Evolutionary conservation across 2,113 vertebrate species (phyloP).

Genomic region (Sinocyclocheilus anophthalmus): DNA sequence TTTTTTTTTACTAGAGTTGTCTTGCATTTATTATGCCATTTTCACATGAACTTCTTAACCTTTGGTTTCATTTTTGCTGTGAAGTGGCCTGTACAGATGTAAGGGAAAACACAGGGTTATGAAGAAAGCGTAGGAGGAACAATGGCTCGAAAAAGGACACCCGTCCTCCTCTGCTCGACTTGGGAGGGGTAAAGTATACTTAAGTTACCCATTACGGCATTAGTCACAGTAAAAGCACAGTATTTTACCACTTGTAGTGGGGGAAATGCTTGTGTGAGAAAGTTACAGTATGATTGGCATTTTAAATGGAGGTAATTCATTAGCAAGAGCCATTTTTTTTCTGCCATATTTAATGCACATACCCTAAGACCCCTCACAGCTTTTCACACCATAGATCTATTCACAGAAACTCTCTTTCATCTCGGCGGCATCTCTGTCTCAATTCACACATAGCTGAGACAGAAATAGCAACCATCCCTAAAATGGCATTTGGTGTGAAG

Average conservation of each 20-base stretch:
- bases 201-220: background rate
- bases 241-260: background rate
- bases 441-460: background rate
- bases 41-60: background rate
- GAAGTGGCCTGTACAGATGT: background rate
- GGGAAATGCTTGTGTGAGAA: background rate
- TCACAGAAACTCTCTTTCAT: slow-evolving; percentile 7
- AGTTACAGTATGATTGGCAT: background rate
- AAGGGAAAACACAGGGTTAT: background rate
- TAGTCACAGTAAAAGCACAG: background rate
- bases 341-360: background rate
- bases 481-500: slow-evolving; percentile 1
- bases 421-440: background rate
- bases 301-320: background rate
- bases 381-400: slow-evolving; percentile 17
- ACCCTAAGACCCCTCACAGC: background rate
- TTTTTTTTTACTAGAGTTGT: too few species aligned
- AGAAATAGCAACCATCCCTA: background rate
- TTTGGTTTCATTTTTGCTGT: background rate
- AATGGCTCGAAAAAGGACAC: background rate
- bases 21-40: background rate
- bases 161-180: background rate
- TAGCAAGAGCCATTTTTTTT: background rate
- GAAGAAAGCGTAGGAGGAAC: slow-evolving; percentile 18
- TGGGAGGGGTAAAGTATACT: background rate